Evolutionary conservation across 2,888 invertebrate genomes (phyloP).

Genomic region (Drosophila fulvimacula): DNA sequence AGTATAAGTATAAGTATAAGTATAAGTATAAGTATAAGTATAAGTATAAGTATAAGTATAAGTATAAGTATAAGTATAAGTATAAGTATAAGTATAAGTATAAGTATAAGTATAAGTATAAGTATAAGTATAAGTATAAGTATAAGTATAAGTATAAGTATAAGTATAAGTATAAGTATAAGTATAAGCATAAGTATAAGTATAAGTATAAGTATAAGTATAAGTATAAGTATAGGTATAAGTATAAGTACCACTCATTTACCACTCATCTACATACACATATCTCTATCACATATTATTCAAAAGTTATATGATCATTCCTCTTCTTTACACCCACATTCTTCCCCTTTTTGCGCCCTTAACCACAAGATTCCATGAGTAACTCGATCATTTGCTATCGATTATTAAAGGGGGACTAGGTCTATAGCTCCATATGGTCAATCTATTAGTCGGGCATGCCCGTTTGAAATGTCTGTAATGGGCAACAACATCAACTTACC

Average conservation of each 20-base stretch:
- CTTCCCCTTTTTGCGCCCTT: background rate
- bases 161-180: slow-evolving; percentile 1
- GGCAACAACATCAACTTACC: slow-evolving; percentile 58
- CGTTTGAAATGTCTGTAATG: background rate
- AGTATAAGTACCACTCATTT: too few relatives aligned
- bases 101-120: slow-evolving; percentile 1
- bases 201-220: background rate
- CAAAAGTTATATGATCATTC: background rate
- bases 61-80: background rate
- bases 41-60: slow-evolving; percentile 1
- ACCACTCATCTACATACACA: too few relatives aligned
- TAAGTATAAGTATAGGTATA: too few relatives aligned
- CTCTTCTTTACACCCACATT: background rate
- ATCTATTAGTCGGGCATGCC: background rate
- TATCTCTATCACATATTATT: too few relatives aligned
- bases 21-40: slow-evolving; percentile 1
- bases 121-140: slow-evolving; percentile 1
- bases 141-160: slow-evolving; percentile 1
- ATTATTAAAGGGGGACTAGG: too few relatives aligned
- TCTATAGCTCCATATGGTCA: too few relatives aligned
- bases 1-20: slow-evolving; percentile 1
- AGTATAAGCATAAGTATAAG: background rate
- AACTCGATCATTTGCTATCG: background rate
- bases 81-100: slow-evolving; percentile 1
- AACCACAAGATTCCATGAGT: too few relatives aligned